These are phyloP conservation scores for Macrobrachium rosenbergii DNA, from an alignment of 1,140 invertebrate genomes.

Conservation along the genomic window DNA sequence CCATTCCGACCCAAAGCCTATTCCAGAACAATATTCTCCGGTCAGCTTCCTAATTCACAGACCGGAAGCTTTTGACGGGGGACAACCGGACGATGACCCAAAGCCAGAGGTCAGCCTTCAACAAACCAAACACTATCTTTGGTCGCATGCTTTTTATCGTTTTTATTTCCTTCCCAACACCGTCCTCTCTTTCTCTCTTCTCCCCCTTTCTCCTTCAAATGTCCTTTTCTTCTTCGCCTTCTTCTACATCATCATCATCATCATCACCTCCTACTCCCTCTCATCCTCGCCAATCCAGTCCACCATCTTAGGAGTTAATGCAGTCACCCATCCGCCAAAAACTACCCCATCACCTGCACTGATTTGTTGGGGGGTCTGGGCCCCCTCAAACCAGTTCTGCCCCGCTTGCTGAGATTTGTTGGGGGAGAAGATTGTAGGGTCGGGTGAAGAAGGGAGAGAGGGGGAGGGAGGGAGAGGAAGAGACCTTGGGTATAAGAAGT, in stretches of 20 bases:
- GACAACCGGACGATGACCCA: neutral
- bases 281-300: neutral
- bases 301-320: neutral
- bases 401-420: conserved; percentile 17
- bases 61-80: too few relatives aligned
- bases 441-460: too few relatives aligned
- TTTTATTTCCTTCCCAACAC: neutral
- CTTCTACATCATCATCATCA: neutral
- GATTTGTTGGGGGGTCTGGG: too few relatives aligned
- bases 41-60: too few relatives aligned
- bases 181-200: neutral
- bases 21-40: too few relatives aligned
- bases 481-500: too few relatives aligned
- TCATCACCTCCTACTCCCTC: neutral
- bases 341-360: neutral
- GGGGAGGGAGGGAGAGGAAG: too few relatives aligned
- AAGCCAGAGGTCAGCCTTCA: neutral
- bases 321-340: neutral
- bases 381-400: neutral
- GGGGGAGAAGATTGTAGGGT: neutral
- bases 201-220: neutral
- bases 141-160: neutral
- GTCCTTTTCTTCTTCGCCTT: neutral
- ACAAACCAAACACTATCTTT: conserved; percentile 1
- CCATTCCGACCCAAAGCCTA: too few relatives aligned